These are phyloP conservation scores for Ceraclea dissimilis DNA, from an alignment of 2,888 invertebrate species.

Conservation along the genomic window DNA sequence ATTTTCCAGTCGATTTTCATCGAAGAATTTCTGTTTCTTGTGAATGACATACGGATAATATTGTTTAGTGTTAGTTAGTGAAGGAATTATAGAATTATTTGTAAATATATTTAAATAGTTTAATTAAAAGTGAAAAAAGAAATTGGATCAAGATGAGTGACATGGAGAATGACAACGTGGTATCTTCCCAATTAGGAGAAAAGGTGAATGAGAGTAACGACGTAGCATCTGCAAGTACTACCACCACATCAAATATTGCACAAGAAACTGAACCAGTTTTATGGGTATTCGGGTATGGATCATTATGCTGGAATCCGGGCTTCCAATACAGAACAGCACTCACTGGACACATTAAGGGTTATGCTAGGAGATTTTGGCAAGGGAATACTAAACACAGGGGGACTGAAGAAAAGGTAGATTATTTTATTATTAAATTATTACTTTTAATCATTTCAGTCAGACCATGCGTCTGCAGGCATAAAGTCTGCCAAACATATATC, in stretches of 20 bases:
- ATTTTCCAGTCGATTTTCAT: conserved; percentile 11
- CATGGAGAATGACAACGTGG: no score
- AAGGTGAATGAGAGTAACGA: neutral
- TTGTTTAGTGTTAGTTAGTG: neutral
- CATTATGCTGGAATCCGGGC: conserved; percentile 91
- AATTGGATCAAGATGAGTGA: no score
- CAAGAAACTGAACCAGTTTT: conserved; percentile 34
- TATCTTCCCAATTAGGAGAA: no score
- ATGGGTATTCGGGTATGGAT: conserved; percentile 96
- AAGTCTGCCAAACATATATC: no score
- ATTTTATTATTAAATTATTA: neutral
- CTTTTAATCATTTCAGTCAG: neutral
- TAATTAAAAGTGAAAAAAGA: no score
- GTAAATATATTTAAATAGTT: no score
- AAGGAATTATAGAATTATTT: neutral
- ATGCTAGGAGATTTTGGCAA: conserved; percentile 86
- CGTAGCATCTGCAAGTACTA: neutral
- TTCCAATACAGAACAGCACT: conserved; percentile 75
- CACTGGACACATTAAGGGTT: conserved; percentile 78
- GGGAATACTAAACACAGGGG: conserved; percentile 78
- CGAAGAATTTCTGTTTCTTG: conserved; percentile 5
- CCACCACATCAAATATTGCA: neutral
- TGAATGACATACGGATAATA: conserved; percentile 8
- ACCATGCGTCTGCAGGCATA: neutral
- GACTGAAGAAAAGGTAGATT: conserved; percentile 57